phyloP scores from a whole-genome alignment of 2,113 vertebrate species.

The Neogobius melanostomus region DNA sequence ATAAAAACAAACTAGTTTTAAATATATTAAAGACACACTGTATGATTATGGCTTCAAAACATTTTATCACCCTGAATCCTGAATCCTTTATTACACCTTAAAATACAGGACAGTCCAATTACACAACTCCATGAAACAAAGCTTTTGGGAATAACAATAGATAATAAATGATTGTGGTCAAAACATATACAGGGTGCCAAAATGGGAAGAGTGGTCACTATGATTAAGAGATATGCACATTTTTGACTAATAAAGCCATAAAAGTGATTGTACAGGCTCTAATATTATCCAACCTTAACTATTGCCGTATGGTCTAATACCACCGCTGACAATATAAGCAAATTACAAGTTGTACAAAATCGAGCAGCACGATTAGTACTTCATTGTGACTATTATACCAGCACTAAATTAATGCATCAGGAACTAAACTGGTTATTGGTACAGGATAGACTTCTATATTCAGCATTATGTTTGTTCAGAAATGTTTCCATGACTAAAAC shows the following conservation, averaged over 20 bases:
- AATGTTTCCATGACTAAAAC: neutral
- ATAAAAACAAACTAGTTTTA: too few species aligned
- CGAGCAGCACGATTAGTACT: neutral
- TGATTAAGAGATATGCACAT: neutral
- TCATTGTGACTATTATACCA: neutral
- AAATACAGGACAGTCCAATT: too few species aligned
- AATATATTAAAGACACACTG: too few species aligned
- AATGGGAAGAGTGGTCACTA: neutral
- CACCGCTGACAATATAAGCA: neutral
- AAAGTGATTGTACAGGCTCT: neutral
- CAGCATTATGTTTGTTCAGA: neutral
- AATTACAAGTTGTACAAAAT: neutral
- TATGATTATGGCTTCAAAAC: too few species aligned
- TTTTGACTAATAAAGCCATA: neutral
- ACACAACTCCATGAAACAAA: too few species aligned
- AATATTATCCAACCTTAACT: neutral
- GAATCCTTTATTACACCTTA: too few species aligned
- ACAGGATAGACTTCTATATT: neutral
- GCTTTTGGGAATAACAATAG: too few species aligned
- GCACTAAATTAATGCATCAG: neutral
- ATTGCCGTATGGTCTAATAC: neutral
- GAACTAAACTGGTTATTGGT: neutral
- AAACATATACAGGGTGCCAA: neutral
- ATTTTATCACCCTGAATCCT: too few species aligned
- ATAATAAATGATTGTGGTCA: too few species aligned